These are phyloP conservation scores for Lycia hirtaria DNA, from an alignment of 2,888 invertebrate species.

Conservation along the genomic window DNA sequence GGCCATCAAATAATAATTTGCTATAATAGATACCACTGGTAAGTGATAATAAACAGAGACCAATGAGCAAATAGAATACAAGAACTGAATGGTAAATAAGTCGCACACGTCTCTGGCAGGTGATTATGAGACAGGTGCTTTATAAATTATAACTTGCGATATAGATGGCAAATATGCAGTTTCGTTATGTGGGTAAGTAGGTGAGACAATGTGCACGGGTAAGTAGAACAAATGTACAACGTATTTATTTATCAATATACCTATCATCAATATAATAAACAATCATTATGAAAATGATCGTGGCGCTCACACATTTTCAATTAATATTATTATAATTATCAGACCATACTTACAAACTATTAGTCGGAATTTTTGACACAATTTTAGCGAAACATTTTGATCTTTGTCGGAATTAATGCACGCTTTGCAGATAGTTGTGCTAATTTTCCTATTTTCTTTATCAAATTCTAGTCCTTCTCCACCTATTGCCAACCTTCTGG, in stretches of 20 bases:
- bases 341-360: no score
- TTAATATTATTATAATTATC: no score
- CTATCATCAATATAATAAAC: no score
- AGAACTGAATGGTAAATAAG: slow-evolving; percentile 39
- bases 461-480: no score
- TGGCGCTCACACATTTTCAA: no score
- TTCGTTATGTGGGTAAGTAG: slow-evolving; percentile 30
- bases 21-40: slow-evolving; percentile 24
- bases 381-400: no score
- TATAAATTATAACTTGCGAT: slow-evolving; percentile 58
- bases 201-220: slow-evolving; percentile 24
- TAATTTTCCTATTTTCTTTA: no score
- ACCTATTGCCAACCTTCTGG: no score
- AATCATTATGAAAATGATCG: no score
- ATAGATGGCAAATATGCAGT: slow-evolving; percentile 31
- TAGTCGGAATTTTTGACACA: no score
- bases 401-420: no score
- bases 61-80: slow-evolving; percentile 34
- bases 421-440: no score
- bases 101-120: slow-evolving; percentile 62
- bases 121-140: slow-evolving; percentile 74
- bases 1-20: slow-evolving; percentile 19
- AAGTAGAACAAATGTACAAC: slow-evolving; percentile 13
- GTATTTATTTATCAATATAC: background rate
- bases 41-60: slow-evolving; percentile 32